Evolutionary conservation across 2,888 invertebrate species (phyloP).

Genomic region (Scaeva pyrastri): DNA sequence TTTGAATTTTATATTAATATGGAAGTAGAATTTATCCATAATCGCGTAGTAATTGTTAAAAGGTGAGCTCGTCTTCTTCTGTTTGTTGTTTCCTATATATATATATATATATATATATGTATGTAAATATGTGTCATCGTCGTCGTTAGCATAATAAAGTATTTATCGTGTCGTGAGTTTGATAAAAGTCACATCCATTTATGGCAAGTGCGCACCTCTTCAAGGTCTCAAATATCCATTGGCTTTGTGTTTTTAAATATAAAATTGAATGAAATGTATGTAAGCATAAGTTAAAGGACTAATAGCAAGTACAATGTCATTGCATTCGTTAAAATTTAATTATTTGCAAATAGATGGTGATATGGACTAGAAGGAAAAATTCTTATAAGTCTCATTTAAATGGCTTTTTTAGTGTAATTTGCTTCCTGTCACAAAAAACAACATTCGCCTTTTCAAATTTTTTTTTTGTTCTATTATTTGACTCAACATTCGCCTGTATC

Average conservation of each 20-base stretch:
- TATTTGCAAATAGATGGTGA: too few species aligned
- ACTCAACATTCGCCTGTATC: not conserved
- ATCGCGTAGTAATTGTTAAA: not conserved
- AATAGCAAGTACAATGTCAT: too few species aligned
- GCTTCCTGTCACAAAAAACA: too few species aligned
- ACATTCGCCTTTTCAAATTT: not conserved
- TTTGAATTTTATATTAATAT: constrained; percentile 5
- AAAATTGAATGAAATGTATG: not conserved
- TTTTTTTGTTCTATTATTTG: not conserved
- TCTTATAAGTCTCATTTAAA: too few species aligned
- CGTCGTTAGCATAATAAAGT: not conserved
- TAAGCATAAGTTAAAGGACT: too few species aligned
- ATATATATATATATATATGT: too few species aligned
- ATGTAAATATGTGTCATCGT: constrained; percentile 10
- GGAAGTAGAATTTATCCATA: constrained; percentile 8
- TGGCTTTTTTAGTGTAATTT: too few species aligned
- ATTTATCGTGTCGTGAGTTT: constrained; percentile 11
- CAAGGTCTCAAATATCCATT: not conserved
- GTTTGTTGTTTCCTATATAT: not conserved
- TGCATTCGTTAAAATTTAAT: too few species aligned
- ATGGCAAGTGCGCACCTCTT: not conserved
- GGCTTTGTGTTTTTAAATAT: not conserved
- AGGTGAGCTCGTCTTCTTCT: not conserved
- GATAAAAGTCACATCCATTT: not conserved
- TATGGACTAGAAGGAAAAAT: too few species aligned